Base-by-base conservation (phyloP, 1,140 invertebrate species). In the Ceratina japonica region DNA sequence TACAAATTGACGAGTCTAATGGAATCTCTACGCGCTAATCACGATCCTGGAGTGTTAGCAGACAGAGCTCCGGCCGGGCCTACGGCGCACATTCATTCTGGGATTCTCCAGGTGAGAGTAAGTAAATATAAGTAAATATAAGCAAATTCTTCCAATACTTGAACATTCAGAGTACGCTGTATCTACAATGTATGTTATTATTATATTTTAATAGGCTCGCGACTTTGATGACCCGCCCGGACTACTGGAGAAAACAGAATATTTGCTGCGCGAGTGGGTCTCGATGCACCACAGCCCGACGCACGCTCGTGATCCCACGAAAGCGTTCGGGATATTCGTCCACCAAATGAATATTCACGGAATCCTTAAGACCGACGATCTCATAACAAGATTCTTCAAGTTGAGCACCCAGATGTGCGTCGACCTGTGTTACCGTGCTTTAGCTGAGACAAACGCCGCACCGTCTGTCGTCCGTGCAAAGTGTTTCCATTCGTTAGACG, bases 351-450 rank as follows among this genome's bases (percentile, higher is more conserved):
- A 99, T 88, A 94, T 97, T 75, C 97, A 99, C 84, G 98, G 98
- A 3, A 98, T 99, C 64, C 92, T 99, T 16, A 99, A 99, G 90
- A 98, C 98, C 0, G 99, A 99, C 88, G 98, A 99, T 90, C 94
- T 98, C 77, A 99, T 99, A 70, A 98, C 98, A 0, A 92, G 98
- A 79, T 99, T 99, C 93, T 99, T 99, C 94, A 95, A 98, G 37
- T 95, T 99, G 22, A 98, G 97, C 66, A 98, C 98, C 0, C 98
- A 99, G 90, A 96, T 99, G 94, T 99, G 98, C 91, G 97, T 99
- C 0, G 98, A 99, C 88, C 94, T 98, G 63, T 98, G 98, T 66
- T 99, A 99, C 91, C 94, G 98, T 75, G 93, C 95, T 5, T 90
- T 97, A 16, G 89, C 93, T 20, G 95, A 95, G 82, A 86, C 90